Conservation (phyloP, 23 tunicate genomes). For the Styela clava region DNA sequence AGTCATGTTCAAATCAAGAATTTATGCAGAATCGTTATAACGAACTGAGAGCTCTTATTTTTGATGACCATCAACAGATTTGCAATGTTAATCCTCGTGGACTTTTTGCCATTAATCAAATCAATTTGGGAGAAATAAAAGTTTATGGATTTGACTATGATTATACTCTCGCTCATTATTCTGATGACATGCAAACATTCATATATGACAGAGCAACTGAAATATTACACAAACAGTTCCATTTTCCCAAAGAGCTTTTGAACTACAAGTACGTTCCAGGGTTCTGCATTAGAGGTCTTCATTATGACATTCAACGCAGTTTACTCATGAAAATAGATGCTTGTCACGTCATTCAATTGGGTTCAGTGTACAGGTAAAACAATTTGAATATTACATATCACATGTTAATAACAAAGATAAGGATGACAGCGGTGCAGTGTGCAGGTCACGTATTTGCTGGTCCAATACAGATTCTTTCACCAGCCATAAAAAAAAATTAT, state of each 20-base stretch:
- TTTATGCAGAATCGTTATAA: conserved; percentile 16
- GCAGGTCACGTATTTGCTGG: too few relatives aligned
- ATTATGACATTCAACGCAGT: conserved; percentile 81
- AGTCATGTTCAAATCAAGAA: not conserved
- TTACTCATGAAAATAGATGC: conserved; percentile 91
- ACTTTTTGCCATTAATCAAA: conserved; percentile 89
- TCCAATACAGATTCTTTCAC: too few relatives aligned
- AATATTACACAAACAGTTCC: conserved; percentile 47
- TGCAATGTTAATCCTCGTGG: conserved; percentile 17
- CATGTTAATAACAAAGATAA: too few relatives aligned
- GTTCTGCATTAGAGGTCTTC: conserved; percentile 93
- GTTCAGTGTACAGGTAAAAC: conserved; percentile 64
- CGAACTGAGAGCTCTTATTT: not conserved
- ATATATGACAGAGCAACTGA: conserved; percentile 71
- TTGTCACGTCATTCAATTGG: conserved; percentile 74
- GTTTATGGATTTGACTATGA: conserved; percentile 98
- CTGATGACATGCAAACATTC: conserved; percentile 84
- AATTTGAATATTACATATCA: too few relatives aligned
- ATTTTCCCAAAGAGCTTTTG: conserved; percentile 66
- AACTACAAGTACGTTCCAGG: conserved; percentile 44
- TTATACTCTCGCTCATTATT: conserved; percentile 93
- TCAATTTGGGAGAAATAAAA: conserved; percentile 53
- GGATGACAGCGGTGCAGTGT: too few relatives aligned
- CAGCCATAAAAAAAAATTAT: too few relatives aligned
- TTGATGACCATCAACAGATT: not conserved